A percentile compares a stretch with the other conserved stretches of the same genome.
Evolutionary conservation across 2,888 invertebrate genomes (phyloP).

Genomic region (Lottia scabra): DNA sequence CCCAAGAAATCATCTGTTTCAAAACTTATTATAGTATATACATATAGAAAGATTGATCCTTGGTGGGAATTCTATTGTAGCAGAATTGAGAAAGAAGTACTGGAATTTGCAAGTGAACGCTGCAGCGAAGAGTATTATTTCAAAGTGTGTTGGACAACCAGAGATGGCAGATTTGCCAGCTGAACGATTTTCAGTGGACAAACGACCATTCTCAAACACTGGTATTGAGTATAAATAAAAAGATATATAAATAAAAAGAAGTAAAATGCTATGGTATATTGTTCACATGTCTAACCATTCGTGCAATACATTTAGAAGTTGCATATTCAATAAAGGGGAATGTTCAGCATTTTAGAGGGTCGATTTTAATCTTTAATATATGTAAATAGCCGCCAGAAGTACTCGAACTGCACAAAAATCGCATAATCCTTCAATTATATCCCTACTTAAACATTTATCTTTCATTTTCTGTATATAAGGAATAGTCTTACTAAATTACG

Average conservation of each 20-base stretch:
- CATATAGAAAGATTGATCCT: background rate
- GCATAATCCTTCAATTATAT: no score
- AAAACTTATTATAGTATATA: conserved; percentile 3
- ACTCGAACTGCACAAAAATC: no score
- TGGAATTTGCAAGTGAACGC: background rate
- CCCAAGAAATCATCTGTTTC: conserved; percentile 10
- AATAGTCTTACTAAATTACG: no score
- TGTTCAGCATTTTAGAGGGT: no score
- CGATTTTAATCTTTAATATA: no score
- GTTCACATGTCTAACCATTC: background rate
- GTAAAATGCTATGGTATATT: conserved; percentile 11
- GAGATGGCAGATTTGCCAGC: conserved; percentile 28
- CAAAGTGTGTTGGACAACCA: conserved; percentile 17
- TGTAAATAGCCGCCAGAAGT: no score
- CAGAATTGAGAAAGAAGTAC: conserved; percentile 7
- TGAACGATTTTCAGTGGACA: conserved; percentile 11
- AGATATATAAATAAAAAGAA: background rate
- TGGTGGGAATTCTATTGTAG: background rate
- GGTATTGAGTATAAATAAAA: conserved; percentile 10
- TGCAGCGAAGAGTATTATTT: conserved; percentile 1
- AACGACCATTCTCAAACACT: conserved; percentile 8
- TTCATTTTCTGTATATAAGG: no score
- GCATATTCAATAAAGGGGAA: no score
- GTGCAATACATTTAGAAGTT: conserved; percentile 13
- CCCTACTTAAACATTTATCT: no score